phyloP scores from a whole-genome alignment of 2,888 invertebrate genomes.

The Ceraclea dissimilis region DNA sequence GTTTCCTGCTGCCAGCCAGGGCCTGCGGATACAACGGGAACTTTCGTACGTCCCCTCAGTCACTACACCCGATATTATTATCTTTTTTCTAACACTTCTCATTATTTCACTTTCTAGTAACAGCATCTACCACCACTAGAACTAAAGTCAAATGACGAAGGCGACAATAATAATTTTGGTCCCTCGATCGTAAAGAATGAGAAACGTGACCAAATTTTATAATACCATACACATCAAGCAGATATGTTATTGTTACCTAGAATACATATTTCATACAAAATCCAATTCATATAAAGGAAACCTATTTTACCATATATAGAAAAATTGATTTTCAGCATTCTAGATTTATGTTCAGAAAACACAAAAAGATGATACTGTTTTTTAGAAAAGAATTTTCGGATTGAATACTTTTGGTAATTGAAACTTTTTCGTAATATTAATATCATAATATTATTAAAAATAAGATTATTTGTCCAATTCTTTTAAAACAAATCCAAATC shows the following conservation, averaged over 20 bases:
- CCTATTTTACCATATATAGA: not conserved
- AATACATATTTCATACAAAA: not conserved
- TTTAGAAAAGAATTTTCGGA: too few relatives aligned
- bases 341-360: too few relatives aligned
- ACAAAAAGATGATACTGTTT: too few relatives aligned
- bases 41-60: not conserved
- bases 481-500: too few relatives aligned
- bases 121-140: not conserved
- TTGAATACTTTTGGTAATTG: too few relatives aligned
- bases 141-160: constrained; percentile 1
- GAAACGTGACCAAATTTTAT: not conserved
- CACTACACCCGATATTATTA: not conserved
- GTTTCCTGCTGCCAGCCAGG: constrained; percentile 9
- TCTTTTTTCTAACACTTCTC: constrained; percentile 1
- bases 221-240: not conserved
- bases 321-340: not conserved
- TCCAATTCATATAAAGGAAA: not conserved
- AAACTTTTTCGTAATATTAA: too few relatives aligned
- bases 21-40: constrained; percentile 4
- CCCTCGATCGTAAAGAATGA: constrained; percentile 2
- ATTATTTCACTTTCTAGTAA: constrained; percentile 3
- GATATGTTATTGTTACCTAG: not conserved
- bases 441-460: too few relatives aligned
- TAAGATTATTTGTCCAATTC: too few relatives aligned
- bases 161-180: not conserved